phyloP scores from a whole-genome alignment of 2,888 invertebrate species.

The Apodemia mormo region DNA sequence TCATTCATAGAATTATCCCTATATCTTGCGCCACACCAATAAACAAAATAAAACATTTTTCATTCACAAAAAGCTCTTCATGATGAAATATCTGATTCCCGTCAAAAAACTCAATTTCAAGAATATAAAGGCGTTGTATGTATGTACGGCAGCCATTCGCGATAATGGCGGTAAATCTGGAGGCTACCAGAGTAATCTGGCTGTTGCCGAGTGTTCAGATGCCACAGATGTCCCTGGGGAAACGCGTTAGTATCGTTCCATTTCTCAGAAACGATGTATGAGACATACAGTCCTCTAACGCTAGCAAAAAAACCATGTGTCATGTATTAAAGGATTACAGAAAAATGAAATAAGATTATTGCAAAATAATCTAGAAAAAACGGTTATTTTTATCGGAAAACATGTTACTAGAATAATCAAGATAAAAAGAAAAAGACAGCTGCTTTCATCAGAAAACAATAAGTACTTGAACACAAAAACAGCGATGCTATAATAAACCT shows the following conservation, averaged over 20 bases:
- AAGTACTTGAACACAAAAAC: no score
- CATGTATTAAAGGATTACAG: no score
- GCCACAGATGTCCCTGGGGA: slow-evolving; percentile 19
- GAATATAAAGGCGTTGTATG: slow-evolving; percentile 16
- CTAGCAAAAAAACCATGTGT: not conserved
- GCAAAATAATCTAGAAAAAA: no score
- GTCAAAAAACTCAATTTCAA: slow-evolving; percentile 13
- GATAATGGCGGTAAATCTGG: slow-evolving; percentile 22
- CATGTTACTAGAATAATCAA: no score
- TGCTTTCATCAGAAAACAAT: no score
- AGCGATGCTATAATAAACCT: no score
- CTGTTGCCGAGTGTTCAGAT: slow-evolving; percentile 8
- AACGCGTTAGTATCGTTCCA: slow-evolving; percentile 11
- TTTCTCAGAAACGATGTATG: not conserved
- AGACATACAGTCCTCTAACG: not conserved
- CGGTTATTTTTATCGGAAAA: no score
- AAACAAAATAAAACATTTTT: not conserved
- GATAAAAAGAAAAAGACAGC: no score
- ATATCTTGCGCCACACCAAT: slow-evolving; percentile 1
- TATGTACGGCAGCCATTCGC: slow-evolving; percentile 16
- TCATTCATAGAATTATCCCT: no score
- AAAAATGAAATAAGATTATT: no score
- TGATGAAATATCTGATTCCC: slow-evolving; percentile 3
- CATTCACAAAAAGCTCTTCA: not conserved
- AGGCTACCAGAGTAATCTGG: slow-evolving; percentile 18